Conservation (phyloP, 2,797 vertebrate species). For the Lepilemur septentrionalis region DNA sequence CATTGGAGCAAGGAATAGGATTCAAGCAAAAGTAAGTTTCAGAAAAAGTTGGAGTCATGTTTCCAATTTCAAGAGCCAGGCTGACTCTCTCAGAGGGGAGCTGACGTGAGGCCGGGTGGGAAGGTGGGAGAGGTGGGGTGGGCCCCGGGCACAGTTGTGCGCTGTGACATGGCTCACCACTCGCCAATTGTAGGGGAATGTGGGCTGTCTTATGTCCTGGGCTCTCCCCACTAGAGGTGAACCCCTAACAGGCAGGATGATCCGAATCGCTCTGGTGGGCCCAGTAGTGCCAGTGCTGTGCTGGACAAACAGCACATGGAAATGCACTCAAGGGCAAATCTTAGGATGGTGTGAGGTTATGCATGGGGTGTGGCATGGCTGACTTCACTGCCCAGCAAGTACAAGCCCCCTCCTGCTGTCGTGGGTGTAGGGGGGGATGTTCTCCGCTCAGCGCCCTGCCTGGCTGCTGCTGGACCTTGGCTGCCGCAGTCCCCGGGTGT, state of each 20-base stretch:
- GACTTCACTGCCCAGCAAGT: not conserved
- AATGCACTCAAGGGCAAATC: not conserved
- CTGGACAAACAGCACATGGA: not conserved
- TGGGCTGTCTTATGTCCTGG: not conserved
- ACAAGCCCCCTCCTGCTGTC: not conserved
- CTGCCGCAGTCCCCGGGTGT: not conserved
- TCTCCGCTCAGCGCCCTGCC: not conserved
- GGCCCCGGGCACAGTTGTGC: not conserved
- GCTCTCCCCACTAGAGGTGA: not conserved
- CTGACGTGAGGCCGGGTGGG: not conserved
- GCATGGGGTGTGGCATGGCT: accelerated
- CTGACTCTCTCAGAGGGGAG: not conserved
- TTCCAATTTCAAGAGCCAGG: not conserved
- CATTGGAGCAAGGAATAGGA: not conserved
- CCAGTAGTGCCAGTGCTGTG: not conserved
- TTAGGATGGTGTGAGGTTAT: not conserved
- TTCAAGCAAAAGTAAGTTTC: not conserved
- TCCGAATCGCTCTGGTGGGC: no score
- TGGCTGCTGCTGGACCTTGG: not conserved
- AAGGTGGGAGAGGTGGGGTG: not conserved
- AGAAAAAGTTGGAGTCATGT: not conserved
- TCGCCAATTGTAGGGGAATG: accelerated
- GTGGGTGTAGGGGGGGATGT: accelerated
- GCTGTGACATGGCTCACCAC: not conserved
- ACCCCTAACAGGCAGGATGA: not conserved